Percentiles rank a stretch among this genome's conserved stretches.
Evolutionary conservation across 1,140 invertebrate genomes (phyloP).

Genomic region (Varroa destructor): DNA sequence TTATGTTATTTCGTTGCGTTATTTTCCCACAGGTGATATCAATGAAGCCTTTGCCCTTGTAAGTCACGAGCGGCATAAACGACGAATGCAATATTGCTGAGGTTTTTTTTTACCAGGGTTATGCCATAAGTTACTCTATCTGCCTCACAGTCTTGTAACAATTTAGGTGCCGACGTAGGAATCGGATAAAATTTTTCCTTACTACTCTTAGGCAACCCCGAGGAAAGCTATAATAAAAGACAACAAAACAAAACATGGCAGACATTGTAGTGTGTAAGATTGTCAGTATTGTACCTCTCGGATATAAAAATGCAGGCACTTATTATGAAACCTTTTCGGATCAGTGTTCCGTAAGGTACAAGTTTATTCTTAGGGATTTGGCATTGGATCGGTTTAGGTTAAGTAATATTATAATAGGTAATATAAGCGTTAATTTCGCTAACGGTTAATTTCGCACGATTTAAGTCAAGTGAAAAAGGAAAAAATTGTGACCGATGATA

Average conservation of each 20-base stretch:
- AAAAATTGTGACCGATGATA: too few relatives aligned
- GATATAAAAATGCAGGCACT: neutral
- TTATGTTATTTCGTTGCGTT: too few relatives aligned
- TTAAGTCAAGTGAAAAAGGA: too few relatives aligned
- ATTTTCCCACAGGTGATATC: neutral
- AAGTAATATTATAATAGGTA: too few relatives aligned
- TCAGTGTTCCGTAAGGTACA: neutral
- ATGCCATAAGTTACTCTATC: slow-evolving; percentile 1
- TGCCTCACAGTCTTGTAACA: neutral
- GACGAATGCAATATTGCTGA: neutral
- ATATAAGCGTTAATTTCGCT: too few relatives aligned
- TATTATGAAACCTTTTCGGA: neutral
- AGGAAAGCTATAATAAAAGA: too few relatives aligned
- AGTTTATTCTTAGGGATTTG: neutral
- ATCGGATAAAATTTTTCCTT: neutral
- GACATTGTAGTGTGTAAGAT: neutral
- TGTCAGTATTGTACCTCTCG: neutral
- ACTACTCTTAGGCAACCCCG: neutral
- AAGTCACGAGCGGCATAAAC: neutral
- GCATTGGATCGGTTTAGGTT: neutral
- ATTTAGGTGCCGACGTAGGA: neutral
- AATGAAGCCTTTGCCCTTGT: slow-evolving; percentile 2
- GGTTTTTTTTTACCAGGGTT: slow-evolving; percentile 2
- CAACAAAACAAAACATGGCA: too few relatives aligned
- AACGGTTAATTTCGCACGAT: too few relatives aligned